Percentiles rank a stretch among this genome's conserved stretches.
phyloP scores from a whole-genome alignment of 2,797 vertebrate genomes.

The Hemitrygon akajei region DNA sequence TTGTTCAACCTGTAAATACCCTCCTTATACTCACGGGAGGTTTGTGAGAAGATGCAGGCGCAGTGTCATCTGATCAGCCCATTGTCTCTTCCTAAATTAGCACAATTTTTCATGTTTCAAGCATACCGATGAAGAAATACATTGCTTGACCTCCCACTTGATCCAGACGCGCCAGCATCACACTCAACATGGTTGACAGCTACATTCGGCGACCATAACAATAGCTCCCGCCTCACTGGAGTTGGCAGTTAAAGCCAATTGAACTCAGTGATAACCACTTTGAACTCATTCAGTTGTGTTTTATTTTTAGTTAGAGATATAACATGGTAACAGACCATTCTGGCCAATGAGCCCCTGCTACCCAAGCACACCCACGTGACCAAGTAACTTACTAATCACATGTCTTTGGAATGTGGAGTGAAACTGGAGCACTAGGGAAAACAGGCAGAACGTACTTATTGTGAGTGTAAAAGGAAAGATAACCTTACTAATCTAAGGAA shows the following conservation, averaged over 20 bases:
- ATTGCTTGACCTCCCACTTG: background rate
- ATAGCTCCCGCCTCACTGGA: background rate
- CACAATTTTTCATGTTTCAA: background rate
- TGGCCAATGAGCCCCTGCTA: no score
- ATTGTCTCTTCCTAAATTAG: conserved; percentile 17
- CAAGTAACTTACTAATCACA: no score
- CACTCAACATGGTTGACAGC: background rate
- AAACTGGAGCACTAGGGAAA: no score
- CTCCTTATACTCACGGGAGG: background rate
- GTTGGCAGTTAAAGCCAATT: background rate
- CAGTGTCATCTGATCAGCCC: background rate
- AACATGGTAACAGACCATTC: no score
- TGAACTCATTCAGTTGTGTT: no score
- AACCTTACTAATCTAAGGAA: background rate
- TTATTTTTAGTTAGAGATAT: no score
- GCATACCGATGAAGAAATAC: background rate
- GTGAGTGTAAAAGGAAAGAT: background rate
- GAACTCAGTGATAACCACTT: background rate
- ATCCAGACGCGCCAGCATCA: background rate
- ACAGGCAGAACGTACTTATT: background rate
- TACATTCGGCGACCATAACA: background rate
- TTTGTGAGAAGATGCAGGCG: background rate
- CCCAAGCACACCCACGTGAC: no score
- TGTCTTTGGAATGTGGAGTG: no score
- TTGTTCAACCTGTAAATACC: conserved; percentile 12